These are phyloP conservation scores for Papilio glaucus DNA, from an alignment of 1,140 invertebrate species.

Conservation along the genomic window DNA sequence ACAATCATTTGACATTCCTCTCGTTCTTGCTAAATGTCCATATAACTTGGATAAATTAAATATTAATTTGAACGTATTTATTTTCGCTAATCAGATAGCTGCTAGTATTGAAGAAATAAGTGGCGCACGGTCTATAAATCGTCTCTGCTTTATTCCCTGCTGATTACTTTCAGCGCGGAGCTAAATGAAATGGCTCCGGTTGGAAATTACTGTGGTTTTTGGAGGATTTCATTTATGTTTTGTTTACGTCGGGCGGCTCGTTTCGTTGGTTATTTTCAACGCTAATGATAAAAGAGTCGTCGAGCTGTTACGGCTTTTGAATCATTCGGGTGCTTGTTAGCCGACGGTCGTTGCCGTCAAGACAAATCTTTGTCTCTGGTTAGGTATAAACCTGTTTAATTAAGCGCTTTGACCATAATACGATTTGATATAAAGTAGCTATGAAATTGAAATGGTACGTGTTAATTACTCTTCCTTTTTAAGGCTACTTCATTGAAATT, in stretches of 20 bases:
- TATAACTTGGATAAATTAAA: slow-evolving; percentile 27
- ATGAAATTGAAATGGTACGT: no score
- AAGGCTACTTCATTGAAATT: no score
- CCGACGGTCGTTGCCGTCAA: background rate
- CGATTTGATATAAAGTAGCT: no score
- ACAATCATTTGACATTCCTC: no score
- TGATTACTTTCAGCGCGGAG: slow-evolving; percentile 58
- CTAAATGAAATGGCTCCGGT: slow-evolving; percentile 63
- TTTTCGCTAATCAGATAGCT: slow-evolving; percentile 56
- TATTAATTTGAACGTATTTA: slow-evolving; percentile 55
- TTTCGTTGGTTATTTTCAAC: slow-evolving; percentile 5
- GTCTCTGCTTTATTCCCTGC: no score
- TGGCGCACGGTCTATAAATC: slow-evolving; percentile 61
- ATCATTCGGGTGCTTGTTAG: background rate
- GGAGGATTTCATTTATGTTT: slow-evolving; percentile 49
- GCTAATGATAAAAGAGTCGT: background rate
- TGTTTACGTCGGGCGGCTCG: background rate
- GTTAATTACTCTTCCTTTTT: no score
- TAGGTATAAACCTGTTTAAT: background rate
- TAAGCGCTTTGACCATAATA: background rate
- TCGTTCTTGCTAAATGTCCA: no score
- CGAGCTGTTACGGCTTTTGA: background rate
- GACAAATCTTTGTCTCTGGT: background rate
- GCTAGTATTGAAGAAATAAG: slow-evolving; percentile 54
- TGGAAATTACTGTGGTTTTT: slow-evolving; percentile 64